Evolutionary conservation across 2,797 vertebrate genomes (phyloP).

Genomic region (Coreius guichenoti): DNA sequence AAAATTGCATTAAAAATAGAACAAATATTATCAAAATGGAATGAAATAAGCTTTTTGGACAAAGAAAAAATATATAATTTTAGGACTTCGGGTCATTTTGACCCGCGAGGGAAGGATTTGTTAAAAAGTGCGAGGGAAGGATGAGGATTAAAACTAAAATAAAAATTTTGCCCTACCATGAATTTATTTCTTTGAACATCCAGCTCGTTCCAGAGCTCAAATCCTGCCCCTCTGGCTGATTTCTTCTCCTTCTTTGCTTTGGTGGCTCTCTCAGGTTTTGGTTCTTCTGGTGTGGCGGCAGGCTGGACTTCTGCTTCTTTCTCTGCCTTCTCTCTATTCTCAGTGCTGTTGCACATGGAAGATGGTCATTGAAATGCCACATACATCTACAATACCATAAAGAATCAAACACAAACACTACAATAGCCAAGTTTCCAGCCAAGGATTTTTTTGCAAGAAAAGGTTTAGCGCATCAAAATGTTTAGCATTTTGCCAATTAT

Average conservation of each 20-base stretch:
- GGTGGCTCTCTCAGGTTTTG: slow-evolving; percentile 68
- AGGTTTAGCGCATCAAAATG: too few relatives aligned
- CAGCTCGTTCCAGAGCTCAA: slow-evolving; percentile 91
- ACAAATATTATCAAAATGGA: too few relatives aligned
- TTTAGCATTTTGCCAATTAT: too few relatives aligned
- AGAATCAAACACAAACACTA: background rate
- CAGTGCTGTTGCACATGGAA: slow-evolving; percentile 73
- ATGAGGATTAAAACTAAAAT: too few relatives aligned
- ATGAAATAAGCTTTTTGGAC: too few relatives aligned
- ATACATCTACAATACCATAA: background rate
- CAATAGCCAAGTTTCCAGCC: background rate
- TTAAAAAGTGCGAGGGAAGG: too few relatives aligned
- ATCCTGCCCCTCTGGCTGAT: slow-evolving; percentile 65
- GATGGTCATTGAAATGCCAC: background rate
- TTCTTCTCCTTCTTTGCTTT: slow-evolving; percentile 77
- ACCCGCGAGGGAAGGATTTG: too few relatives aligned
- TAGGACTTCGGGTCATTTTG: too few relatives aligned
- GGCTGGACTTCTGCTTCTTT: slow-evolving; percentile 71
- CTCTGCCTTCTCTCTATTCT: slow-evolving; percentile 86
- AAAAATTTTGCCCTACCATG: slow-evolving; percentile 77
- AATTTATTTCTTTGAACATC: slow-evolving; percentile 92
- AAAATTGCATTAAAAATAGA: too few relatives aligned
- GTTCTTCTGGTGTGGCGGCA: slow-evolving; percentile 59
- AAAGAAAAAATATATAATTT: too few relatives aligned
- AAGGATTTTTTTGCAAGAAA: too few relatives aligned